Evolutionary conservation across 2,113 vertebrate genomes (phyloP).

Genomic region (Ciconia maguari): DNA sequence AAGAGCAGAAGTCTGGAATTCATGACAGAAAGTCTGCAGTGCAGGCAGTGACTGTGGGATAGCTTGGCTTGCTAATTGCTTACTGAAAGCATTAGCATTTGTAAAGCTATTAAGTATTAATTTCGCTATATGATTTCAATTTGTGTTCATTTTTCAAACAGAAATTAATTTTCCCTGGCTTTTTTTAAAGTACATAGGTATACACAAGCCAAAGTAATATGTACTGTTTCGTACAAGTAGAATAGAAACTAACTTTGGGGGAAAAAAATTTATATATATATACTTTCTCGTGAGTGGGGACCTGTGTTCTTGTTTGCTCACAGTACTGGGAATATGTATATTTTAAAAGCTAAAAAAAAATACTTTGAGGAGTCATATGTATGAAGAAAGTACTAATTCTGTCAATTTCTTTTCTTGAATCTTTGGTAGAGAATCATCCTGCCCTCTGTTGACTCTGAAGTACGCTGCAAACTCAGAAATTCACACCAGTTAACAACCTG

Average conservation of each 20-base stretch:
- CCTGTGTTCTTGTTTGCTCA: neutral
- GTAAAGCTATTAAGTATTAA: neutral
- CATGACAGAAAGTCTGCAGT: neutral
- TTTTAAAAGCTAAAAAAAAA: neutral
- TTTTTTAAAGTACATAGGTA: neutral
- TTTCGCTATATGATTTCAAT: neutral
- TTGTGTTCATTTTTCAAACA: neutral
- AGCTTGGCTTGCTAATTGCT: neutral
- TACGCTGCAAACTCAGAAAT: neutral
- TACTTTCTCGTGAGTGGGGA: neutral
- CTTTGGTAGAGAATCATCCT: neutral
- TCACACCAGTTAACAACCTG: neutral
- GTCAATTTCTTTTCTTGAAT: neutral
- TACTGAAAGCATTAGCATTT: neutral
- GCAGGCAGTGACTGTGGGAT: neutral
- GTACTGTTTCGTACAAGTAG: neutral
- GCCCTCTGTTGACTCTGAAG: neutral
- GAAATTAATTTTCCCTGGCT: neutral
- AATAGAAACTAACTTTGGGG: neutral
- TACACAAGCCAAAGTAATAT: neutral
- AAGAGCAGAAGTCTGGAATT: neutral
- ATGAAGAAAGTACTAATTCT: neutral
- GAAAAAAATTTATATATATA: neutral
- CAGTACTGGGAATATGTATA: neutral
- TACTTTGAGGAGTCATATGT: neutral